These are phyloP conservation scores for Meloidogyne exigua DNA, from an alignment of 1,140 invertebrate genomes.

Conservation along the genomic window DNA sequence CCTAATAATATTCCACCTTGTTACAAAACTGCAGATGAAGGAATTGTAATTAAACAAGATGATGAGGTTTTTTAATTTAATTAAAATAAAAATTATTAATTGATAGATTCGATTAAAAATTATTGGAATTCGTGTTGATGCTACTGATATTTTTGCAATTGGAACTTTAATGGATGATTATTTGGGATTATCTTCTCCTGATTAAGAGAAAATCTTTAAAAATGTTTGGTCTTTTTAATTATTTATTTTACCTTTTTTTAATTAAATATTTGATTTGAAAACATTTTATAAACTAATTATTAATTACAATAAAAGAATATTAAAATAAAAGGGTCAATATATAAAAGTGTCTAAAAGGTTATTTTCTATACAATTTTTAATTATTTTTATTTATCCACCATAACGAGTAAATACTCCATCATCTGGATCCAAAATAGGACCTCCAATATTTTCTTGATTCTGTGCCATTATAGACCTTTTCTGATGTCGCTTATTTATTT, in stretches of 20 bases:
- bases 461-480: not conserved
- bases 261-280: too few relatives aligned
- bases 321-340: too few relatives aligned
- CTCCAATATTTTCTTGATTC: not conserved
- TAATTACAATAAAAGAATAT: too few relatives aligned
- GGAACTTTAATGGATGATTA: slow-evolving; percentile 97
- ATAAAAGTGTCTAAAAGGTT: too few relatives aligned
- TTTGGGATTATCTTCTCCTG: slow-evolving; percentile 70
- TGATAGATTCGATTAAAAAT: slow-evolving; percentile 82
- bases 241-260: not conserved
- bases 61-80: slow-evolving; percentile 71
- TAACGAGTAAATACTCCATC: slow-evolving; percentile 4
- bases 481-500: too few relatives aligned
- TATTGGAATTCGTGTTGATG: slow-evolving; percentile 95
- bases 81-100: not conserved
- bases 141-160: slow-evolving; percentile 84
- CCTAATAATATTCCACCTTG: slow-evolving; percentile 94
- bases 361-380: too few relatives aligned
- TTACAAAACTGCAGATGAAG: slow-evolving; percentile 96
- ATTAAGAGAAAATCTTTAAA: slow-evolving; percentile 30
- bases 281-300: too few relatives aligned
- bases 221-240: not conserved
- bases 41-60: slow-evolving; percentile 90
- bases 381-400: not conserved
- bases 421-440: not conserved